Evolutionary conservation across 1,140 invertebrate genomes (phyloP), one percentile per base, ranked within the genome.

Genomic region (Neomicropteryx cornuta): DNA sequence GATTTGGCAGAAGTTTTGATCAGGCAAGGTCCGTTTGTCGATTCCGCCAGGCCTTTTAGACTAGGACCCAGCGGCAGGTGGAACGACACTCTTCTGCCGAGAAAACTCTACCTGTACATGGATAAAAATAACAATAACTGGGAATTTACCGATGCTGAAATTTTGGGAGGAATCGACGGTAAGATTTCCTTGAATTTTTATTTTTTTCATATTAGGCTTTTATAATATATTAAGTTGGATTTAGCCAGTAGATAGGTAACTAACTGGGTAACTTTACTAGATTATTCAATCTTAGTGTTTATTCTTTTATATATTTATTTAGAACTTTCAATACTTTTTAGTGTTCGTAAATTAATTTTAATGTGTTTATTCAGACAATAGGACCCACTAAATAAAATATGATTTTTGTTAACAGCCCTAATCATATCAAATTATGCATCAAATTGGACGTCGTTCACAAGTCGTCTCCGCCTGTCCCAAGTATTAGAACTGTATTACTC

Each of bases 401-500:
- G 22, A 24, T 39, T 39, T 31, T 41, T 42, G 33, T 38, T 45
- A 49, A 16, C 49, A 79, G 76, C 76, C 49, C 50, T 77, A n/a
- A 71, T 78, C 38, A 55, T 81, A 38, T 68, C 73, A 1, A 62
- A 56, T 19, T 61, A 74, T 39, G 46, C 78, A 20, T 52, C 64
- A 21, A 47, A 53, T 29, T 79, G 72, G 72, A 46, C 61, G 8
- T 53, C 55, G 38, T 56, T 64, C 30, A 53, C 69, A 20, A 49
- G 55, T 6, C 66, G 62, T 11, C 56, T 76, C 13, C 59, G 72
- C 24, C 56, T 82, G 3, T 81, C 77, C 2, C 77, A 81, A 60
- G 50, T 82, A 14, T 51, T 82, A 4, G 74, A 78, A 29, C 79
- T 79, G 72, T 82, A 79, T 51, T 82, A 81, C 52, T 79, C 77